Evolutionary conservation across 2,113 vertebrate species (phyloP), one percentile per base, ranked within the genome.

Genomic region (Apeltes quadracus): DNA sequence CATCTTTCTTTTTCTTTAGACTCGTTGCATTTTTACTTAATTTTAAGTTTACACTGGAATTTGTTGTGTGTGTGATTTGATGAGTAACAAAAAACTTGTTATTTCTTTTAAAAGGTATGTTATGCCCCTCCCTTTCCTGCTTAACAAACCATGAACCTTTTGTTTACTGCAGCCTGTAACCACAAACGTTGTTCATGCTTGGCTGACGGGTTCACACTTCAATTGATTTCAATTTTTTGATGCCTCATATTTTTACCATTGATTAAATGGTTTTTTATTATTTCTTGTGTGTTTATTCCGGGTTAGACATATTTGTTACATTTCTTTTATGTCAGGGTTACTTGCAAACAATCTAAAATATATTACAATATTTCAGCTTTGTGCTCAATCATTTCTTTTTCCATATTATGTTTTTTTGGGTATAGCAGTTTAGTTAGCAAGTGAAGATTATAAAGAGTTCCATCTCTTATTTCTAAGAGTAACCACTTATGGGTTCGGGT

Each of bases 161-260:
- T 62, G 57, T 84, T 62, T 65, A 12, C 22, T 5, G 38, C 63
- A n/a, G 13, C 6, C 22, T 55, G 5, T 44, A 43, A 83, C 68
- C 56, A 72, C 63, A 76, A 32, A 8, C n/a, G 7, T n/a, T 44
- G 41, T 43, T 55, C 39, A 11, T 22, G 13, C 15, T 4, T 41
- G 0, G 7, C 1, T 15, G 20, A 13, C 14, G n/a, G 54, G 46
- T 14, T n/a, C n/a, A n/a, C n/a, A n/a, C n/a, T n/a, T n/a, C n/a
- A n/a, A n/a, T n/a, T n/a, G n/a, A n/a, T n/a, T n/a, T n/a, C 8
- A 2, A 5, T 15, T 3, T 46, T 61, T 65, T 64, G 67, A 50
- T 22, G 34, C 18, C 22, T 72, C 9, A 59, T 16, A 39, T 64
- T 44, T 69, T 12, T 68, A 34, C 16, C 22, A 3, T 44, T 36